A percentile compares a stretch with the other conserved stretches of the same genome.
phyloP scores from a whole-genome alignment of 2,797 vertebrate genomes.

The Heteromormyrus szaboi region DNA sequence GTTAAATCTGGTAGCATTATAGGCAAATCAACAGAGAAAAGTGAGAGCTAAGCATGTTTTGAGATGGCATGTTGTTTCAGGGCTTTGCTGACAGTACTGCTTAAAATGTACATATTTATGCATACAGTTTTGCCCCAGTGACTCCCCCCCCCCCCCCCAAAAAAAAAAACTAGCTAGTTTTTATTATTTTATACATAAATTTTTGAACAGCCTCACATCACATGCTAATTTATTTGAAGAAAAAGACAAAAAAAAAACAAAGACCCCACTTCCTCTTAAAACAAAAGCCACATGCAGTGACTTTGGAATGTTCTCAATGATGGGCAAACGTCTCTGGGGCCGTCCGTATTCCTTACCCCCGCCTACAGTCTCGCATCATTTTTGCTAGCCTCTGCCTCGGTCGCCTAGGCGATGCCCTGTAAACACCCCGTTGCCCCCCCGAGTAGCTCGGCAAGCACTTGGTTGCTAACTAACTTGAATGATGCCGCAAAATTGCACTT shows the following conservation, averaged over 20 bases:
- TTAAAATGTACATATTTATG: neutral
- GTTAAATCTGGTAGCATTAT: neutral
- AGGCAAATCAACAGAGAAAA: neutral
- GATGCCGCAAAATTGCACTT: neutral
- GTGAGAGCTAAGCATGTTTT: neutral
- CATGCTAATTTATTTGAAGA: neutral
- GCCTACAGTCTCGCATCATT: neutral
- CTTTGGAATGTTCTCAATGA: neutral
- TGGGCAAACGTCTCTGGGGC: neutral
- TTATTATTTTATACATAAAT: neutral
- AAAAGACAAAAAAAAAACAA: neutral
- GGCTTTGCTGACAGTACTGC: neutral
- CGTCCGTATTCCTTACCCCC: neutral
- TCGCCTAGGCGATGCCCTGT: neutral
- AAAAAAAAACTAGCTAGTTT: neutral
- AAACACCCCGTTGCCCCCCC: neutral
- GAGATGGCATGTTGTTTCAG: neutral
- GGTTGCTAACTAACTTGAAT: constrained; percentile 6
- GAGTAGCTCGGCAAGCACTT: neutral
- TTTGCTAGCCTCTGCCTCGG: neutral
- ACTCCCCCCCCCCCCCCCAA: neutral
- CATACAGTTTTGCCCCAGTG: neutral
- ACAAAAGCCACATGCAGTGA: neutral
- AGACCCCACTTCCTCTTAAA: neutral
- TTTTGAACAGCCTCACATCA: neutral